Base-by-base conservation (phyloP, 2,888 invertebrate species). In the Caenorhabditis sinica region DNA sequence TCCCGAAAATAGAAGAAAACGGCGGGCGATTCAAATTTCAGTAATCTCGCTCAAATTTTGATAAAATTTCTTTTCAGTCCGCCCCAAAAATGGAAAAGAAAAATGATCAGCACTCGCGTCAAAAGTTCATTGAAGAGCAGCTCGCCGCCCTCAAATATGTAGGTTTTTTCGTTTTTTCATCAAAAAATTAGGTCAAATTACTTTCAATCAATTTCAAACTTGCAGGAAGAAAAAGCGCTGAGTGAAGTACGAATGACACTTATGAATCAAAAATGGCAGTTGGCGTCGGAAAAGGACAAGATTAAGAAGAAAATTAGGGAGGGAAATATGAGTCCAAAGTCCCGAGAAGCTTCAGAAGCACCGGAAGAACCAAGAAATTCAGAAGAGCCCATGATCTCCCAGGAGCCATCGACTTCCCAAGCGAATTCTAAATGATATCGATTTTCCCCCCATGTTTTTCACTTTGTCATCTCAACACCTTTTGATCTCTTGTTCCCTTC, bases 221-320 rank as follows among this genome's bases (percentile, higher is more conserved):
- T n/a, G n/a, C n/a, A 83, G 83, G 83, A 83, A 73, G 83, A 83
- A 49, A 61, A 74, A 60, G 68, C 71, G 0, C 43, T 83, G 58
- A 74, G 65, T 9, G 79, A 79, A n/a, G 36, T 40, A 0, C 72
- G 74, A 28, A 13, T 56, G 15, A 74, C 56, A 23, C 58, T 83
- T 0, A 68, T 65, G 30, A 60, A 74, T 36, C 83, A 79, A 51
- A 66, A 69, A 25, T 83, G 83, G 83, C 79, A 74, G 25, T 13
- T 74, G 4, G 45, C 40, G 53, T 61, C 73, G 3, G 83, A 83
- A 63, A 25, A 69, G 20, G 79, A 79, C 11, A 60, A 79, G 36
- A 56, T 83, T n/a, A 73, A 56, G 25, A 45, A 66, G 4, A 65
- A 49, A 61, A 45, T 66, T 5, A 9, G 2, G 17, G 45, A 45